phyloP scores from a whole-genome alignment of 2,888 invertebrate species.

The Pachycephus smyrnensis region DNA sequence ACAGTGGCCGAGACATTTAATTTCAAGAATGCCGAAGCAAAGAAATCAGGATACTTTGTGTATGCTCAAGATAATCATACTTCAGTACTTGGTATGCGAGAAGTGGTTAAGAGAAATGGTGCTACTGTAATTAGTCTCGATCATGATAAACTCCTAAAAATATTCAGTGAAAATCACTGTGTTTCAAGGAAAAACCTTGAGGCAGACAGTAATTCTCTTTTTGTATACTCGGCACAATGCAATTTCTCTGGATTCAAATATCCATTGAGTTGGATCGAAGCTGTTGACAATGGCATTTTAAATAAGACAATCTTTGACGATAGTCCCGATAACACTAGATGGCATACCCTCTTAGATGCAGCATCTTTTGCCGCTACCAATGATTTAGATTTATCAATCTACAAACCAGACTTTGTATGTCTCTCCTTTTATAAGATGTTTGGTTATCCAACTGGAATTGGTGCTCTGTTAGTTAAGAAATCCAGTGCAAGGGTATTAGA shows the following conservation, averaged over 20 bases:
- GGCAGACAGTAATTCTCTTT: conserved; percentile 70
- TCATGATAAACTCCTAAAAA: conserved; percentile 71
- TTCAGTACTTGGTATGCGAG: conserved; percentile 93
- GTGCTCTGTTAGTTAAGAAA: conserved; percentile 86
- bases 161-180: conserved; percentile 62
- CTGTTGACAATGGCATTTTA: conserved; percentile 73
- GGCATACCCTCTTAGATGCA: conserved; percentile 88
- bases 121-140: conserved; percentile 72
- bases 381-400: conserved; percentile 77
- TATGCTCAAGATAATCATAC: conserved; percentile 95
- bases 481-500: conserved; percentile 72
- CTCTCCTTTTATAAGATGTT: conserved; percentile 98
- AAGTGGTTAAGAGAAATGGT: conserved; percentile 73
- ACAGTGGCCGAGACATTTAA: conserved; percentile 84
- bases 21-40: conserved; percentile 62
- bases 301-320: conserved; percentile 64
- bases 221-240: conserved; percentile 92
- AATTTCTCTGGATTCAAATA: conserved; percentile 96
- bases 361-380: conserved; percentile 85
- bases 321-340: conserved; percentile 69
- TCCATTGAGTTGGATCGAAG: conserved; percentile 79
- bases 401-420: conserved; percentile 89
- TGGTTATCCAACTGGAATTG: conserved; percentile 95
- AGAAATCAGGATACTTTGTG: conserved; percentile 74
- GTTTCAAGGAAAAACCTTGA: conserved; percentile 15